phyloP scores from a whole-genome alignment of 1,140 invertebrate genomes.

The Akabosia matsudoensis region DNA sequence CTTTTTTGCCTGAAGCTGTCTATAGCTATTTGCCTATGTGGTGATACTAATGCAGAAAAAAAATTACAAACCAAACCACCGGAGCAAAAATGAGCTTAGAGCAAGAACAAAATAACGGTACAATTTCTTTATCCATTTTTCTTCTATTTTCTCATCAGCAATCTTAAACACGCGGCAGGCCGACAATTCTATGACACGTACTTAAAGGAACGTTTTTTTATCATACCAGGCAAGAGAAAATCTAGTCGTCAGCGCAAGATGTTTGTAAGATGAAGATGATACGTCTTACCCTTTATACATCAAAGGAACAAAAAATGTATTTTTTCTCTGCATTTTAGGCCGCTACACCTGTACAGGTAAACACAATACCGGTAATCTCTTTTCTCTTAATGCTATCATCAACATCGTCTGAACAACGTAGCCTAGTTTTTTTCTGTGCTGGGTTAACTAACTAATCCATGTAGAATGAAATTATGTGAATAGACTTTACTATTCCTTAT shows the following conservation, averaged over 20 bases:
- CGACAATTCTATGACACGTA: too few relatives aligned
- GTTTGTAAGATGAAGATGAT: background rate
- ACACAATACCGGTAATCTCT: background rate
- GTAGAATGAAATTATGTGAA: background rate
- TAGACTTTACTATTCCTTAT: background rate
- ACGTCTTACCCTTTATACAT: slow-evolving; percentile 6
- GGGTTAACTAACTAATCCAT: background rate
- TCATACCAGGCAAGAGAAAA: too few relatives aligned
- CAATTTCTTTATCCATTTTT: slow-evolving; percentile 18
- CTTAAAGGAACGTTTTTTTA: too few relatives aligned
- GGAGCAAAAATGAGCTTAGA: slow-evolving; percentile 22
- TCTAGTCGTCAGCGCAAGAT: too few relatives aligned
- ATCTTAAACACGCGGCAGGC: background rate
- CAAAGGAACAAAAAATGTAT: background rate
- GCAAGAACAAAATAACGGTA: slow-evolving; percentile 18
- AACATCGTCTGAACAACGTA: slow-evolving; percentile 2
- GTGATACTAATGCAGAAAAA: background rate
- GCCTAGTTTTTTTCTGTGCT: slow-evolving; percentile 13
- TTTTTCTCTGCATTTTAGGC: slow-evolving; percentile 5
- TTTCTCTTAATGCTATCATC: background rate
- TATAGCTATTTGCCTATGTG: background rate
- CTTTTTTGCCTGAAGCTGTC: slow-evolving; percentile 11
- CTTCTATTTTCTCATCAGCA: slow-evolving; percentile 7
- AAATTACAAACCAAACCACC: slow-evolving; percentile 17
- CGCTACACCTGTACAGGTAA: slow-evolving; percentile 18